These are phyloP conservation scores for Ptychochromis oligacanthus DNA, from an alignment of 2,113 vertebrate species.

Conservation along the genomic window DNA sequence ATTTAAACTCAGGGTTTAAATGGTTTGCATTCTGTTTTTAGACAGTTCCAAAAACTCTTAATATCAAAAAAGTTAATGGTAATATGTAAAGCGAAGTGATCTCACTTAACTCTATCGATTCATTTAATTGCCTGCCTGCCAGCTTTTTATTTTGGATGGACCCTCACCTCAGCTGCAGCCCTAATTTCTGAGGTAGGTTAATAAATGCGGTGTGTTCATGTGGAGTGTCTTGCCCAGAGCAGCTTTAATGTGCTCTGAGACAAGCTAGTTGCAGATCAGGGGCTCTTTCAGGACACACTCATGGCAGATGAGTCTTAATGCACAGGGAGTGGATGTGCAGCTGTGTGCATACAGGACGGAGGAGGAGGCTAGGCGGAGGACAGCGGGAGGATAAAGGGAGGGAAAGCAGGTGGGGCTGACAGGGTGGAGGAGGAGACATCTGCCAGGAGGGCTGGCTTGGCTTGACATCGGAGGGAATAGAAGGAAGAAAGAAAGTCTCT, in stretches of 20 bases:
- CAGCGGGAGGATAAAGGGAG: slow-evolving; percentile 49
- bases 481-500: slow-evolving; percentile 67
- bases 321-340: slow-evolving; percentile 58
- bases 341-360: slow-evolving; percentile 65
- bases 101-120: background rate
- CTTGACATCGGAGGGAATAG: slow-evolving; percentile 55
- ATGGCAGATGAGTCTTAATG: slow-evolving; percentile 43
- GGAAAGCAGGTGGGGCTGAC: slow-evolving; percentile 67
- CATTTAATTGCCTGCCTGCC: background rate
- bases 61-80: background rate
- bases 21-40: background rate
- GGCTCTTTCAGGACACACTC: slow-evolving; percentile 43
- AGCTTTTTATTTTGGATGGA: background rate
- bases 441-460: slow-evolving; percentile 68
- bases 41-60: background rate
- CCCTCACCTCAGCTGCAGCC: slow-evolving; percentile 14
- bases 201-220: slow-evolving; percentile 13
- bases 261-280: slow-evolving; percentile 30
- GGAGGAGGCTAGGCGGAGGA: slow-evolving; percentile 55
- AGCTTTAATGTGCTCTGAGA: slow-evolving; percentile 37
- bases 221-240: slow-evolving; percentile 5
- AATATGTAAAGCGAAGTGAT: background rate
- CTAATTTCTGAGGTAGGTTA: slow-evolving; percentile 20
- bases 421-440: slow-evolving; percentile 62
- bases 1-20: background rate